Evolutionary conservation across 1,140 invertebrate genomes (phyloP), one percentile per base, ranked within the genome.

Genomic region (Sinonovacula constricta): DNA sequence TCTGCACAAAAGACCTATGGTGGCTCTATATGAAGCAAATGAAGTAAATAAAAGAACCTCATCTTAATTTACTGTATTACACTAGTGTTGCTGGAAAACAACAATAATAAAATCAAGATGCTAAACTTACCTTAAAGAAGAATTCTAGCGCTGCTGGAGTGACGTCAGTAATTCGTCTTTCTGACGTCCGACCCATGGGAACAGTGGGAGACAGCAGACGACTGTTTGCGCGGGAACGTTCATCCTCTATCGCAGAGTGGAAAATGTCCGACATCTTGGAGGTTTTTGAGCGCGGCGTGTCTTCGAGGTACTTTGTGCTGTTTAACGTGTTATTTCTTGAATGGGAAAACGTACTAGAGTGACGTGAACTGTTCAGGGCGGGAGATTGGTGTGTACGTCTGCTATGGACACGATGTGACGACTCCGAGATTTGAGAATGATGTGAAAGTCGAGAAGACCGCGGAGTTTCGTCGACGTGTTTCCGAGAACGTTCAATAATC

Each of bases 391-490:
- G 3, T 28, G 71, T n/a, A n/a, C n/a, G n/a, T n/a, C n/a, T n/a
- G n/a, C n/a, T n/a, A n/a, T n/a, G n/a, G n/a, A n/a, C n/a, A n/a
- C n/a, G n/a, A n/a, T n/a, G n/a, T n/a, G n/a, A n/a, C n/a, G n/a
- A n/a, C n/a, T n/a, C n/a, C n/a, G n/a, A n/a, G n/a, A n/a, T 53
- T 36, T 65, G 56, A 45, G 71, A 74, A 0, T 49, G 22, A 28
- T 74, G 57, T 7, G 71, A 74, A 59, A 74, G 63, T n/a, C 71
- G 30, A 30, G 71, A 74, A 10, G 71, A 74, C 18, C 71, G 59
- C n/a, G 71, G 71, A 4, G 71, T 74, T 3, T 74, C 71, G 30
- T 74, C 71, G 12, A 74, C 24, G 15, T 54, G 34, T 36, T 33
- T 39, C 14, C 30, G 31, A n/a, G n/a, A n/a, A n/a, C n/a, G n/a